phyloP scores from a whole-genome alignment of 2,113 vertebrate species.

The Synchiropus splendidus region DNA sequence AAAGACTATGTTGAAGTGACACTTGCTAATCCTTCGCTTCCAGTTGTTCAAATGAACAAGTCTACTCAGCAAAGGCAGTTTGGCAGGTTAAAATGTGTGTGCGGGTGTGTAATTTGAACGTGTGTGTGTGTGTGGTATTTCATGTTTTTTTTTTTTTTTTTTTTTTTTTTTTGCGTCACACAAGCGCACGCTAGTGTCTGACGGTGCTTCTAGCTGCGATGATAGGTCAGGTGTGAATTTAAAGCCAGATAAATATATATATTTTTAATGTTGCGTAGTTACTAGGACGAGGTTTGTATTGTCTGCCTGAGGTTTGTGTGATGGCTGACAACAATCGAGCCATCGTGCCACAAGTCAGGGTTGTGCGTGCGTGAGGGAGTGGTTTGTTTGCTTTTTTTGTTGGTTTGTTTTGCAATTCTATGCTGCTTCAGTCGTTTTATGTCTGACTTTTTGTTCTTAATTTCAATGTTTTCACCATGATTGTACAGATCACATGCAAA shows the following conservation, averaged over 20 bases:
- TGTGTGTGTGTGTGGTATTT: constrained; percentile 1
- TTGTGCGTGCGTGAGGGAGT: neutral
- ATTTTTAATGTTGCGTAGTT: constrained; percentile 52
- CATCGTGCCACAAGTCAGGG: constrained; percentile 11
- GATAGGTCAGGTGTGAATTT: constrained; percentile 48
- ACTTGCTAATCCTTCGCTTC: constrained; percentile 34
- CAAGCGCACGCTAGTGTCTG: constrained; percentile 46
- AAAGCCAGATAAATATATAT: constrained; percentile 29
- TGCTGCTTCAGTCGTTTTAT: constrained; percentile 42
- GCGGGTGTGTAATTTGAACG: neutral
- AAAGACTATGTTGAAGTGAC: constrained; percentile 33
- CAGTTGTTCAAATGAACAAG: constrained; percentile 35
- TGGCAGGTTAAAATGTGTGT: constrained; percentile 4
- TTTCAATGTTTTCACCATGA: constrained; percentile 18
- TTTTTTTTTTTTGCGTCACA: constrained; percentile 31
- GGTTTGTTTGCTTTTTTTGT: constrained; percentile 2
- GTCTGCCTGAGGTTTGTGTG: constrained; percentile 13
- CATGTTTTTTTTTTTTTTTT: constrained; percentile 36
- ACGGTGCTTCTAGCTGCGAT: constrained; percentile 45
- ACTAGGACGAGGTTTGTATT: constrained; percentile 22
- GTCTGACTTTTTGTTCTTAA: constrained; percentile 31
- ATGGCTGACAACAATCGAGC: constrained; percentile 10
- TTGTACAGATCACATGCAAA: constrained; percentile 11
- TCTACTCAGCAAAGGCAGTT: constrained; percentile 8
- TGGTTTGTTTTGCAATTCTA: constrained; percentile 19